Conservation (phyloP, 2,113 vertebrate species). For the Pterocles orientalis region DNA sequence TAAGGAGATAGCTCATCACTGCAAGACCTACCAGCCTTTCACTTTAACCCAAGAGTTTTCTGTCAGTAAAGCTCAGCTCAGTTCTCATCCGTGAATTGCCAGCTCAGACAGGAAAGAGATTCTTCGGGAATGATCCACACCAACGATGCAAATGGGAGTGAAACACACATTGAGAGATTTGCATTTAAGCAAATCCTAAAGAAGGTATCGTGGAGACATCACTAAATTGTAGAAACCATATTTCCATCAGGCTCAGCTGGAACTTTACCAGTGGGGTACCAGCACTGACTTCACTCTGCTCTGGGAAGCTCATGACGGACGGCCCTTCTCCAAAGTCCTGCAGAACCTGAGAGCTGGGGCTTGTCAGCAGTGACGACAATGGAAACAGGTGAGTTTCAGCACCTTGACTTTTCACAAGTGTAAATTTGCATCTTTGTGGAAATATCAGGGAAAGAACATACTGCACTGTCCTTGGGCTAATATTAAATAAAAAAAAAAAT, state of each 20-base stretch:
- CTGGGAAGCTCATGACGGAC: neutral
- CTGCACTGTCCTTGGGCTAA: neutral
- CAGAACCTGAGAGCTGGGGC: neutral
- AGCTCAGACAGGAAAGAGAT: neutral
- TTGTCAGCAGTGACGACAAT: neutral
- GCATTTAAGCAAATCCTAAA: conserved; percentile 69
- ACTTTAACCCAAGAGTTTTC: neutral
- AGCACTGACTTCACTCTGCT: neutral
- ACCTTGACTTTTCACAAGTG: neutral
- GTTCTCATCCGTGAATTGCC: neutral
- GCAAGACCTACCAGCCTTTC: neutral
- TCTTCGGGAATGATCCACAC: neutral
- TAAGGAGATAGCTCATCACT: neutral
- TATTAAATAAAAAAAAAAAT: neutral
- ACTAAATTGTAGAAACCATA: neutral
- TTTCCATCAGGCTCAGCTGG: neutral
- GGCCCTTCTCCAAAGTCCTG: neutral
- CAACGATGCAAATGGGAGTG: conserved; percentile 58
- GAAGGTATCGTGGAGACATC: neutral
- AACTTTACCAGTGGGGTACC: neutral
- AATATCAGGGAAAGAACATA: neutral
- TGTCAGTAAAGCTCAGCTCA: neutral
- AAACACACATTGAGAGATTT: conserved; percentile 34
- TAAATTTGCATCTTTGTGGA: neutral
- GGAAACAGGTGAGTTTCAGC: conserved; percentile 60